Base-by-base conservation (phyloP, 2,888 invertebrate genomes). In the Sycophila texana region DNA sequence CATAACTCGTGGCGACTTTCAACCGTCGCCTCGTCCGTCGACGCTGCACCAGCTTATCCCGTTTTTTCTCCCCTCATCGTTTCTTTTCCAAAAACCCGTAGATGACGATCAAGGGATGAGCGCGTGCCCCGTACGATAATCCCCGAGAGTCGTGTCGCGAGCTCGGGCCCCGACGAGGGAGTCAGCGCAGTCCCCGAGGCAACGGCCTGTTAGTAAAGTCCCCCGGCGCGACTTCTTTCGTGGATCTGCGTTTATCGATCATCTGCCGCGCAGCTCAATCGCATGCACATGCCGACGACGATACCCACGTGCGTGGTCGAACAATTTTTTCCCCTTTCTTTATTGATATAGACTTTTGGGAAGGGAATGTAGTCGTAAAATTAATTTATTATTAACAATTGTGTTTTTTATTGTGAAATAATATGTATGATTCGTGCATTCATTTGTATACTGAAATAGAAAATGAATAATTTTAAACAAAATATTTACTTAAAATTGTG, bases 41-140 rank as follows among this genome's bases (percentile, higher is more conserved):
- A 53, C 39, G 39, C 10, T 39, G 10, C 39, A 39, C 39, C 39
- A 39, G 39, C 39, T 39, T 39, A 39, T 39, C 39, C 39, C 39
- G 39, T 39, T 39, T 39, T 39, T 39, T 39, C 39, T 39, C 39
- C 39, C 39, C 39, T 20, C 39, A n/a, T 47, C 13, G 20, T n/a
- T 30, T 74, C 65, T 55, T 58, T 22, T 66, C 66, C 58, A 16
- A 63, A 71, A 71, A 65, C 63, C 39, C 66, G 61, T 68, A 73
- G 71, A 77, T 71, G 65, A 77, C 58, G 73, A 73, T 55, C 49
- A 57, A 57, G 57, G 26, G 22, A 57, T n/a, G 30, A 66, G 55
- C 22, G n/a, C 49, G 63, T n/a, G 5, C 16, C 16, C 12, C 20
- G 61, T n/a, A 4, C 30, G 26, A 18, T 73, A 73, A 73, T 73